These are phyloP conservation scores for Sesia apiformis DNA, from an alignment of 2,888 invertebrate genomes.

Conservation along the genomic window DNA sequence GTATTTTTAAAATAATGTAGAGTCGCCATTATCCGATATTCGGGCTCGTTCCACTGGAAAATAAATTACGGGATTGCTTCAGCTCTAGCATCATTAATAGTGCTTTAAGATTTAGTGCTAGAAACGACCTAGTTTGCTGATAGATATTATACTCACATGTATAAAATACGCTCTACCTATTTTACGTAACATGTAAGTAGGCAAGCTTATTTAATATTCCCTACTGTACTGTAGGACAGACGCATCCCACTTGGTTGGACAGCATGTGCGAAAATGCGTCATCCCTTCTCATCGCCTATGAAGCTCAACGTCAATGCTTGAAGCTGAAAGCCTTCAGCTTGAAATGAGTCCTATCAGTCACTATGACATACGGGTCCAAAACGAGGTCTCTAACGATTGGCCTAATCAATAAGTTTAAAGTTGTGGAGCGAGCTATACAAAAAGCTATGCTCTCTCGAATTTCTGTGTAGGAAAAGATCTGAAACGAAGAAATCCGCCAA, in stretches of 20 bases:
- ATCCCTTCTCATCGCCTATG: too few species aligned
- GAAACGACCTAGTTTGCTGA: not conserved
- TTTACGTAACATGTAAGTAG: too few species aligned
- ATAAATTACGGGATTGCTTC: not conserved
- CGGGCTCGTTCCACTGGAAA: not conserved
- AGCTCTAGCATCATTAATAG: not conserved
- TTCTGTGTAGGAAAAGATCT: not conserved
- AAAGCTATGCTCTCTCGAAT: not conserved
- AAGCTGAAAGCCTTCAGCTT: too few species aligned
- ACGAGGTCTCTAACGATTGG: too few species aligned
- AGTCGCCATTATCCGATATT: not conserved
- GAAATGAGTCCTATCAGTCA: too few species aligned
- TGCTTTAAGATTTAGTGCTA: not conserved
- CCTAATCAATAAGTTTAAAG: not conserved
- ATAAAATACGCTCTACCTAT: not conserved
- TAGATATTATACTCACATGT: not conserved
- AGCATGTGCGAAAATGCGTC: too few species aligned
- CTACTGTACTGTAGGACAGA: too few species aligned
- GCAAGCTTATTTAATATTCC: too few species aligned
- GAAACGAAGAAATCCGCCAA: too few species aligned
- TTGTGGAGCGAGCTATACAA: conserved; percentile 1
- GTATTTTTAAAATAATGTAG: not conserved
- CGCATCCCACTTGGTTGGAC: too few species aligned
- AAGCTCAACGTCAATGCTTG: too few species aligned
- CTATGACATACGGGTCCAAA: too few species aligned